These are phyloP conservation scores for Schizopygopsis malacanthus DNA, from an alignment of 2,797 vertebrate species.

Conservation along the genomic window DNA sequence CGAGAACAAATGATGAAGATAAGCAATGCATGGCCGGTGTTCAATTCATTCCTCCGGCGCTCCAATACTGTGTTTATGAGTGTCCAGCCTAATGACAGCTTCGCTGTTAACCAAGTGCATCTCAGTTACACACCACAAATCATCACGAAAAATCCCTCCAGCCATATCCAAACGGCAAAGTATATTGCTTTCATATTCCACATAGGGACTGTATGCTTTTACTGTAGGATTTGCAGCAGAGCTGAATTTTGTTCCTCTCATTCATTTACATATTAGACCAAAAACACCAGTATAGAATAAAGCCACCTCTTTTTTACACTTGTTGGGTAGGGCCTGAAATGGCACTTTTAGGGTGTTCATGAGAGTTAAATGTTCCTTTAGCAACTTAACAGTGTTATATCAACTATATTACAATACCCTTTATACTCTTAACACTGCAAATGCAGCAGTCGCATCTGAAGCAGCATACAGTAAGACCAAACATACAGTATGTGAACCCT, in stretches of 20 bases:
- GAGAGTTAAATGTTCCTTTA: background rate
- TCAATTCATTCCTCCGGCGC: conserved; percentile 49
- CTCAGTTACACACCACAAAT: conserved; percentile 59
- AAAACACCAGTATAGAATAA: conserved; percentile 6
- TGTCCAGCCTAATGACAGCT: conserved; percentile 50
- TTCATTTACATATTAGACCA: background rate
- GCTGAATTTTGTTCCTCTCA: background rate
- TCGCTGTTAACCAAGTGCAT: conserved; percentile 55
- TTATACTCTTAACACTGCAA: background rate
- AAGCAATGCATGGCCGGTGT: conserved; percentile 51
- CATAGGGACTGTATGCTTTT: conserved; percentile 39
- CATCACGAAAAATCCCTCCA: conserved; percentile 37
- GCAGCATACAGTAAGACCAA: background rate
- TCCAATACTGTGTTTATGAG: conserved; percentile 31
- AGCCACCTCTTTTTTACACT: background rate
- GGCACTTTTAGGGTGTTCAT: background rate
- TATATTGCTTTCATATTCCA: conserved; percentile 26
- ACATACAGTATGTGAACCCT: background rate
- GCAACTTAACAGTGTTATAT: background rate
- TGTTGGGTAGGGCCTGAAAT: background rate
- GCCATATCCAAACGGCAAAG: conserved; percentile 28
- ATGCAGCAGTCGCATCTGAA: background rate
- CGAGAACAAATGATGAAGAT: conserved; percentile 55
- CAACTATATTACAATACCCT: background rate
- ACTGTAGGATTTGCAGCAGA: background rate